Conservation (phyloP, 2,888 invertebrate genomes). For the Philonicus albiceps region DNA sequence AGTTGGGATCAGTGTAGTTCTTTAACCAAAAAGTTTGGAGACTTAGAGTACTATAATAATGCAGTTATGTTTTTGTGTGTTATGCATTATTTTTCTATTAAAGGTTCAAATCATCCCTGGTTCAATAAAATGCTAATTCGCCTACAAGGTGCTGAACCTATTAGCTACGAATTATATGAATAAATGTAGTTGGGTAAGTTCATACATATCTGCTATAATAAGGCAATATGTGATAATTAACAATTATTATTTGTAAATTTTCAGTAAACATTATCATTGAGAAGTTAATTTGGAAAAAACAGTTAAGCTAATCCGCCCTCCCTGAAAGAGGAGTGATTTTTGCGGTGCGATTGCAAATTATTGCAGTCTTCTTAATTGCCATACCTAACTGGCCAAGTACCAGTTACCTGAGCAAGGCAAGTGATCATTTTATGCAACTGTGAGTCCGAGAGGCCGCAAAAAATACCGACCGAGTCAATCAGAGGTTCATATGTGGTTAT, state of each 20-base stretch:
- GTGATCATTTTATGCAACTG: not conserved
- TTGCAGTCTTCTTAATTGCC: not conserved
- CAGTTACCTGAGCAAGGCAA: not conserved
- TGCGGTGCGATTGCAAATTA: not conserved
- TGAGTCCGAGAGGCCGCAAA: not conserved
- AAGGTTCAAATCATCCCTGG: no score
- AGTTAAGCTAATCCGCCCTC: not conserved
- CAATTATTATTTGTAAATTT: not conserved
- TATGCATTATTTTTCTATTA: no score
- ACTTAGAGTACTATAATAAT: no score
- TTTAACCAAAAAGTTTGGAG: no score
- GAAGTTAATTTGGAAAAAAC: not conserved
- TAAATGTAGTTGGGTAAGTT: no score
- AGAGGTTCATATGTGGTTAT: not conserved
- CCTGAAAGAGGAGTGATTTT: not conserved
- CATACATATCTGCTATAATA: not conserved
- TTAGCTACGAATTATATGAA: no score
- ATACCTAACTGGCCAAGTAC: not conserved
- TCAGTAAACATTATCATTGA: not conserved
- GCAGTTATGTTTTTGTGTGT: no score
- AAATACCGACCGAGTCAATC: not conserved
- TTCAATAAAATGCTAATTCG: no score
- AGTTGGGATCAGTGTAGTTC: no score
- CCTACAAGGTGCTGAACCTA: no score
- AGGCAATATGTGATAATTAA: not conserved